Base-by-base conservation (phyloP, 1,140 invertebrate species). In the Ips nitidus region DNA sequence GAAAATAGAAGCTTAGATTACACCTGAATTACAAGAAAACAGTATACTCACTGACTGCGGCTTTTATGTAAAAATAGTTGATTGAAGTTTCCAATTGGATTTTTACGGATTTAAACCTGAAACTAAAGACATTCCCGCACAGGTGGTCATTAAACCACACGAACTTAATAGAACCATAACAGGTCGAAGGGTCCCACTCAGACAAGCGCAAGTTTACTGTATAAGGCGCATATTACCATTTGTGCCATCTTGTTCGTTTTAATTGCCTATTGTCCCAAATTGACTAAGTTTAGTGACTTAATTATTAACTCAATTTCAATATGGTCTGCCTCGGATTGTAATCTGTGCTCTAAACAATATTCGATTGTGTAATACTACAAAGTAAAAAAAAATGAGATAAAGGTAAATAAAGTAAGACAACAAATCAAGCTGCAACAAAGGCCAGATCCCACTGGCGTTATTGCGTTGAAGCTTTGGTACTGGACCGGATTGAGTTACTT, bases 191-290 rank as follows among this genome's bases (percentile, higher is more conserved):
- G 52, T 22, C 52, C 38, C 43, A 57, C 53, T 66, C 40, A 22
- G 22, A 56, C 36, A 66, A 3, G 52, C 63, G 43, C 40, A 66
- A 7, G 45, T 41, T 52, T 38, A 7, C 53, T 57, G 40, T 56
- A 66, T 66, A 66, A 66, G 45, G 52, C 41, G 63, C 38, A 41
- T 63, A 66, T 66, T 43, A 4, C 52, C 52, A 56, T 56, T 56
- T 66, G 52, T 56, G 63, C 55, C 63, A 66, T 57, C 63, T 66
- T 66, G 63, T 57, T 57, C 41, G 38, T 52, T 63, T 66, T 66
- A 66, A 66, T 66, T 66, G 63, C 63, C 52, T 56, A 66, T 66
- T 66, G 63, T 66, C 56, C 41, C 45, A 56, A 66, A 66, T 66
- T 52, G 52, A 56, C 52, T 53, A 66, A 64, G 52, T 53, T 55